These are phyloP conservation scores for Otis tarda DNA, from an alignment of 2,113 vertebrate genomes.

Conservation along the genomic window DNA sequence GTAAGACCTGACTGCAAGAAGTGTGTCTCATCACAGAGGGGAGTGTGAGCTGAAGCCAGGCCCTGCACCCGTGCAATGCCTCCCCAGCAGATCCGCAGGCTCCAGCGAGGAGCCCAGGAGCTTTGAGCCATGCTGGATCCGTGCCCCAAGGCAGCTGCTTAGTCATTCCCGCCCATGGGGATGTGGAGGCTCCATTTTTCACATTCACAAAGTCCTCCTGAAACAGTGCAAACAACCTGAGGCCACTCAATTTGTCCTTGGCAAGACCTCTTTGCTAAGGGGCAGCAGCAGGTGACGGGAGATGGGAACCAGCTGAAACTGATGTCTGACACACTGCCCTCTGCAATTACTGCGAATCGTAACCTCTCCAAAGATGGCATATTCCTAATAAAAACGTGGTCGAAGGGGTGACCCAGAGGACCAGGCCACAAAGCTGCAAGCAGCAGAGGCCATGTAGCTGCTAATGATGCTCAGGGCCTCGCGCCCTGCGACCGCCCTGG, in stretches of 20 bases:
- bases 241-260: not conserved
- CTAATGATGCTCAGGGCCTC: fast-evolving
- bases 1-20: not conserved
- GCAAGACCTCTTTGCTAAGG: not conserved
- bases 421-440: not conserved
- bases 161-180: fast-evolving
- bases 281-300: not conserved
- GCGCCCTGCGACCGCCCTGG: not conserved
- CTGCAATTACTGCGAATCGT: not conserved
- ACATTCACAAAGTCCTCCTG: not conserved
- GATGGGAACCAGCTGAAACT: not conserved
- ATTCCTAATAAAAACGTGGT: not conserved
- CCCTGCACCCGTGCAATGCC: not conserved
- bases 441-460: not conserved
- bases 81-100: not conserved
- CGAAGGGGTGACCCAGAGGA: not conserved
- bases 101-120: not conserved
- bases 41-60: not conserved
- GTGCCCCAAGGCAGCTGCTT: not conserved
- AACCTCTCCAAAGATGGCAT: not conserved
- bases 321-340: not conserved
- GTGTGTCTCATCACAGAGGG: not conserved
- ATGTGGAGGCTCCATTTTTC: not conserved
- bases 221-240: not conserved
- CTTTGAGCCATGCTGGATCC: fast-evolving